These are phyloP conservation scores for Seriola dumerili DNA, from an alignment of 2,113 vertebrate species.

Conservation along the genomic window DNA sequence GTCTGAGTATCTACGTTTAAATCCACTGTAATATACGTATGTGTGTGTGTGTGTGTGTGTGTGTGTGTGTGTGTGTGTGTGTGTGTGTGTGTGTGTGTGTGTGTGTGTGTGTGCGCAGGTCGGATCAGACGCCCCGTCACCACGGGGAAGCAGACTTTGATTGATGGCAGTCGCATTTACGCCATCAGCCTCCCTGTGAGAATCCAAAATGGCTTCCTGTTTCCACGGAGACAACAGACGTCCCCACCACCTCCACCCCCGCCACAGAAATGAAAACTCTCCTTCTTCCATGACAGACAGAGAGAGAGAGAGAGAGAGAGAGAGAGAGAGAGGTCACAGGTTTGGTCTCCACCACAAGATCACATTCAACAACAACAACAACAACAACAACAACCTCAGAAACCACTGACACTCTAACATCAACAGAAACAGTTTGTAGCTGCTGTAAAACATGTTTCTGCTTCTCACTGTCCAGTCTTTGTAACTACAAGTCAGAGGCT, in stretches of 20 bases:
- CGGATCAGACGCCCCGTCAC: slow-evolving; percentile 66
- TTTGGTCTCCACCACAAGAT: background rate
- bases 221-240: slow-evolving; percentile 77
- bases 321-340: background rate
- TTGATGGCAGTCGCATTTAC: slow-evolving; percentile 80
- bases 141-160: slow-evolving; percentile 73
- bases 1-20: background rate
- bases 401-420: too few species aligned
- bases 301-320: slow-evolving; percentile 39
- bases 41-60: background rate
- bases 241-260: slow-evolving; percentile 15
- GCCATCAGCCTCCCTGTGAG: slow-evolving; percentile 78
- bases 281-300: slow-evolving; percentile 40
- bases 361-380: too few species aligned
- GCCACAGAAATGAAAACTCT: slow-evolving; percentile 50
- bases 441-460: too few species aligned
- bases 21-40: background rate
- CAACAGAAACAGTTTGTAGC: too few species aligned
- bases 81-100: slow-evolving; percentile 12
- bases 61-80: background rate
- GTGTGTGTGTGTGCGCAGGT: slow-evolving; percentile 31
- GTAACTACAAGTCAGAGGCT: too few species aligned
- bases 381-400: too few species aligned
- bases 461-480: too few species aligned
- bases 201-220: slow-evolving; percentile 83